phyloP scores from a whole-genome alignment of 1,140 invertebrate genomes.

The Nylanderia fulva region DNA sequence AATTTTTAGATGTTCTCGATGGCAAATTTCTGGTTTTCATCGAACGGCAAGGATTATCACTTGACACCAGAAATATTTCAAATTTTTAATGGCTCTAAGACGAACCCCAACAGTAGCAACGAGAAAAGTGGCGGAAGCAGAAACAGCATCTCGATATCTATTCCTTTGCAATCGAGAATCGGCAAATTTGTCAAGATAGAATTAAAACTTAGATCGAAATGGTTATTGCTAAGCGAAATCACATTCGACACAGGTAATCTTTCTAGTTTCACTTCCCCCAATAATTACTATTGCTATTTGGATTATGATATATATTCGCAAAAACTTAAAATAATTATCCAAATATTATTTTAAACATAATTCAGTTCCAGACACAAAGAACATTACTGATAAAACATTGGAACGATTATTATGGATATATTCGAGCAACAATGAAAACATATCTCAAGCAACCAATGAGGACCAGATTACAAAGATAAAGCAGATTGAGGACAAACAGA shows the following conservation, averaged over 20 bases:
- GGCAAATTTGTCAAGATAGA: conserved; percentile 92
- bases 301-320: background rate
- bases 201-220: conserved; percentile 93
- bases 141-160: conserved; percentile 86
- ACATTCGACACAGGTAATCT: conserved; percentile 90
- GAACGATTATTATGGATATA: conserved; percentile 37
- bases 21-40: conserved; percentile 91
- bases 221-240: conserved; percentile 96
- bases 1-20: conserved; percentile 88
- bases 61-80: conserved; percentile 83
- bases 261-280: background rate
- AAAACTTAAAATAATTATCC: background rate
- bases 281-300: too few relatives aligned
- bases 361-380: conserved; percentile 35
- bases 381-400: background rate
- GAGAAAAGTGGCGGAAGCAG: conserved; percentile 83
- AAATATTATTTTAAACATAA: background rate
- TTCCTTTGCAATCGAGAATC: conserved; percentile 91
- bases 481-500: conserved; percentile 4
- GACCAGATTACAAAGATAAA: conserved; percentile 10
- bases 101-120: conserved; percentile 74
- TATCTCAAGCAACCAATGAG: conserved; percentile 24
- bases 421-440: conserved; percentile 14
- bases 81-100: conserved; percentile 84
- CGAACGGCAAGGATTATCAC: conserved; percentile 91